phyloP scores from a whole-genome alignment of 2,888 invertebrate genomes.

The Cenopis cana region DNA sequence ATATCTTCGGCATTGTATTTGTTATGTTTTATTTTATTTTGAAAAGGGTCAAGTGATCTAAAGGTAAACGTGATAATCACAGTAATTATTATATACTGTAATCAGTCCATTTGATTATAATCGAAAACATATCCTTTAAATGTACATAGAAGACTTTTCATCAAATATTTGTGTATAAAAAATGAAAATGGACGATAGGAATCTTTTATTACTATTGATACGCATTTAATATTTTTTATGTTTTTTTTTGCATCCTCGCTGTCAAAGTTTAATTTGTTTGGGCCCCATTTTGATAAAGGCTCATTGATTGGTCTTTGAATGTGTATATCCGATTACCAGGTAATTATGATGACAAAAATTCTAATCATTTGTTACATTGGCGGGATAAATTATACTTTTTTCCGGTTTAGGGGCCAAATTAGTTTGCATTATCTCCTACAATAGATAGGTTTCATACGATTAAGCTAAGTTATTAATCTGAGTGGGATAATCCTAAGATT shows the following conservation, averaged over 20 bases:
- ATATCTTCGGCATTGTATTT: not conserved
- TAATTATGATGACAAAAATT: not conserved
- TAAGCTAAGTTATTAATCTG: slow-evolving; percentile 12
- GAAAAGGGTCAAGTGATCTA: not conserved
- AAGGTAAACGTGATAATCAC: not conserved
- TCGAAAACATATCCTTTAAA: slow-evolving; percentile 7
- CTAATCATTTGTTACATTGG: slow-evolving; percentile 7
- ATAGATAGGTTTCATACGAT: slow-evolving; percentile 37
- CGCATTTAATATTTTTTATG: not conserved
- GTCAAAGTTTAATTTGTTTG: not conserved
- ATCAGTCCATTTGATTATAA: not conserved
- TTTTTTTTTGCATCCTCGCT: not conserved
- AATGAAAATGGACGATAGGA: not conserved
- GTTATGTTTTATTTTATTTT: not conserved
- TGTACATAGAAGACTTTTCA: not conserved
- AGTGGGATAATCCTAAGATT: slow-evolving; percentile 24
- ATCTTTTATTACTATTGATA: too few relatives aligned
- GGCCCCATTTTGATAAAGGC: slow-evolving; percentile 13
- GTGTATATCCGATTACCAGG: not conserved
- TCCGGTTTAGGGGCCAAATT: slow-evolving; percentile 50
- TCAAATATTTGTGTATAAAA: not conserved
- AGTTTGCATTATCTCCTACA: slow-evolving; percentile 44
- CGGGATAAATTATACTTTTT: slow-evolving; percentile 31
- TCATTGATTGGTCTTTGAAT: not conserved
- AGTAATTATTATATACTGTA: not conserved